A percentile compares a stretch with the other conserved stretches of the same genome.
Evolutionary conservation across 2,113 vertebrate species (phyloP).

Genomic region (Halcyon malimbica): DNA sequence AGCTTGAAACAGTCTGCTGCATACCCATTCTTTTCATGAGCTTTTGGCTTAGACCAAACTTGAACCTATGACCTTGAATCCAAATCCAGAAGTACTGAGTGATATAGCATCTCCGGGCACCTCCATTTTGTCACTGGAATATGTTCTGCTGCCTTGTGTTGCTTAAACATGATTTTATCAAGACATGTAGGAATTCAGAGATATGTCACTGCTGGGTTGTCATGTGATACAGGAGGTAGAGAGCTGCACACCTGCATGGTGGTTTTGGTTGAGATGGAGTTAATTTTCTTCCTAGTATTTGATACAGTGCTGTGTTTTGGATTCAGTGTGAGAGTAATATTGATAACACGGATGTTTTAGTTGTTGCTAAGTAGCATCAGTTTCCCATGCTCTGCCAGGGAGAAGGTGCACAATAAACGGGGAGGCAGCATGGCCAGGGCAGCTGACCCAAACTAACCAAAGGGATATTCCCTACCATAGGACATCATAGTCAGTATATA

Average conservation of each 20-base stretch:
- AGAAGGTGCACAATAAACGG: not conserved
- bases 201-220: not conserved
- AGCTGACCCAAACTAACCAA: not conserved
- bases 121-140: not conserved
- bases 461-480: not conserved
- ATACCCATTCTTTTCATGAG: not conserved
- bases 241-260: not conserved
- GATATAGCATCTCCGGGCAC: not conserved
- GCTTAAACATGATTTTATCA: not conserved
- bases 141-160: not conserved
- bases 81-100: not conserved
- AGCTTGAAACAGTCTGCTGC: not conserved
- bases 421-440: not conserved
- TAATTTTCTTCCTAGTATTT: not conserved
- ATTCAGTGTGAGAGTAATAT: not conserved
- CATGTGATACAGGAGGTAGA: not conserved
- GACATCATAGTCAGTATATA: not conserved
- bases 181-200: not conserved
- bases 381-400: not conserved
- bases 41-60: not conserved
- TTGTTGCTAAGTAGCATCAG: not conserved
- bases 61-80: not conserved
- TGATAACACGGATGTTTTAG: not conserved
- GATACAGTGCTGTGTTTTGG: not conserved
- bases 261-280: not conserved